Percentiles rank a stretch among this genome's conserved stretches.
Evolutionary conservation across 2,797 vertebrate species (phyloP).

Genomic region (Oophaga sylvatica): DNA sequence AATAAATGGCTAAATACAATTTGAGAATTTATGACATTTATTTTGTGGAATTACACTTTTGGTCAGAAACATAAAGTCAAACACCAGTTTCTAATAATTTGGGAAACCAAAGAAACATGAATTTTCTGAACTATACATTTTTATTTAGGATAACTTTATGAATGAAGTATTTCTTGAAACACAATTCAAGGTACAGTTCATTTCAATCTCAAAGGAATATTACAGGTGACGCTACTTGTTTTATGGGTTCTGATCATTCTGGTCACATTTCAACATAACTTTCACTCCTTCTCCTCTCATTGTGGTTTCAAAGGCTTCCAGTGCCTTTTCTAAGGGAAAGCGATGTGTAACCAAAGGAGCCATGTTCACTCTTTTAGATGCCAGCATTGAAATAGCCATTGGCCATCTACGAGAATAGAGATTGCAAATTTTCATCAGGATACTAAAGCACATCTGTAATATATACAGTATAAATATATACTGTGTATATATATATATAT

Average conservation of each 20-base stretch:
- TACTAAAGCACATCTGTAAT: neutral
- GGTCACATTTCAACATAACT: constrained; percentile 96
- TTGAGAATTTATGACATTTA: too few species aligned
- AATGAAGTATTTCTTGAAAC: neutral
- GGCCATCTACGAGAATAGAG: constrained; percentile 85
- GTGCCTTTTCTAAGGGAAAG: constrained; percentile 90
- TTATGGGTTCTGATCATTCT: constrained; percentile 85
- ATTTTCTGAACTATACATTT: neutral
- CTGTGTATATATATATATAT: too few species aligned
- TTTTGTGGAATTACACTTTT: too few species aligned
- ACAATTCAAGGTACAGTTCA: neutral
- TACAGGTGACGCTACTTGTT: neutral
- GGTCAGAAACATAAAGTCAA: neutral
- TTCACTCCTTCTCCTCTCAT: constrained; percentile 88
- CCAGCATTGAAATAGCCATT: constrained; percentile 88
- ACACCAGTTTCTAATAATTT: neutral
- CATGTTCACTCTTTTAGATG: constrained; percentile 86
- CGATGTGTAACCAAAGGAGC: constrained; percentile 93
- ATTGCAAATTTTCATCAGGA: neutral
- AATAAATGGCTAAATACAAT: too few species aligned
- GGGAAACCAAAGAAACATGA: neutral
- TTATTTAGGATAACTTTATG: neutral
- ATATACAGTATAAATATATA: neutral
- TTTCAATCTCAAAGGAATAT: neutral
- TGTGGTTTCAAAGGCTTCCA: constrained; percentile 89